Conservation (phyloP, 1,140 invertebrate genomes). For the Drosophila kurseongensis region DNA sequence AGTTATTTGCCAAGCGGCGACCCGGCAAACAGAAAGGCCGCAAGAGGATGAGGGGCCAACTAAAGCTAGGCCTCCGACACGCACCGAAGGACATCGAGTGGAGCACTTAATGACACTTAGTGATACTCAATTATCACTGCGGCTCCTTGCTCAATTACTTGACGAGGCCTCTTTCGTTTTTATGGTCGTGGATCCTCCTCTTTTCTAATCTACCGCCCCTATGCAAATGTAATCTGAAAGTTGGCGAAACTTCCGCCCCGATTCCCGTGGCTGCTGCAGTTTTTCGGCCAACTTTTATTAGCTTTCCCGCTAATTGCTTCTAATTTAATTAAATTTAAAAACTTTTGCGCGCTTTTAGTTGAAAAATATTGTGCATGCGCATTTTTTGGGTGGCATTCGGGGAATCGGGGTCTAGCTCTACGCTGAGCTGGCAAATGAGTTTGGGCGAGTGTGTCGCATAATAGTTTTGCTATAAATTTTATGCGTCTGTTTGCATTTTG, state of each 20-base stretch:
- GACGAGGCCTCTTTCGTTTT: constrained; percentile 10
- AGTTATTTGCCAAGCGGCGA: constrained; percentile 75
- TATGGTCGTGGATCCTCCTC: neutral
- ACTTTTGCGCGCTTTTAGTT: constrained; percentile 75
- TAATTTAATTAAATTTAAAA: constrained; percentile 83
- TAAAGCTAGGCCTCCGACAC: constrained; percentile 31
- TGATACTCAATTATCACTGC: constrained; percentile 80
- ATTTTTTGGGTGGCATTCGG: constrained; percentile 16
- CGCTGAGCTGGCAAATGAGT: constrained; percentile 54
- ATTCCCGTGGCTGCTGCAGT: constrained; percentile 55
- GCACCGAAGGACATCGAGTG: constrained; percentile 41
- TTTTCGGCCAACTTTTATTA: constrained; percentile 79
- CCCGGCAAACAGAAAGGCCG: constrained; percentile 30
- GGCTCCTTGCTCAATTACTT: constrained; percentile 72
- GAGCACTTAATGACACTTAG: constrained; percentile 79
- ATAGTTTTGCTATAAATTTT: constrained; percentile 82
- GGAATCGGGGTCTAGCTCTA: neutral
- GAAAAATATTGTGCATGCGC: constrained; percentile 72
- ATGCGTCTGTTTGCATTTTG: constrained; percentile 76
- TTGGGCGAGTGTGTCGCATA: constrained; percentile 51
- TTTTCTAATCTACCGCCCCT: neutral
- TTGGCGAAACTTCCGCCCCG: constrained; percentile 25
- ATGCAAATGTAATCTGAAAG: constrained; percentile 39
- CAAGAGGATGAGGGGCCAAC: neutral
- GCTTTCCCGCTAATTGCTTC: constrained; percentile 79